These are phyloP conservation scores for Macroteleia sp. DNA, from an alignment of 2,888 invertebrate species.

Conservation along the genomic window DNA sequence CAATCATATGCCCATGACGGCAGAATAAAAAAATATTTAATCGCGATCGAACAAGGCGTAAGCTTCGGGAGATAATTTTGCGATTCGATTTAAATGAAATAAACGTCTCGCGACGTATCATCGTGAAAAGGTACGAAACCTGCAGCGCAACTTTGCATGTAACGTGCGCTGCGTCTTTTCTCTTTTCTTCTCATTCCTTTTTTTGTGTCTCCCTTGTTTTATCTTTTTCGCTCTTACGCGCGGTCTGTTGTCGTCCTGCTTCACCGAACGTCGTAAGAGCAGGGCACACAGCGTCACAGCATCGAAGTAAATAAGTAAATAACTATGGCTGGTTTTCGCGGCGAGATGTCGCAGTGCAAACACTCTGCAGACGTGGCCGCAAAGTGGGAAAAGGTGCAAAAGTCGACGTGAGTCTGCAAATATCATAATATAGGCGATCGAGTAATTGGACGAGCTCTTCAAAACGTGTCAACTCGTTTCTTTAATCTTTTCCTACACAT, in stretches of 20 bases:
- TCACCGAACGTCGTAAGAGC: constrained; percentile 44
- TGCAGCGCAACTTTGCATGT: constrained; percentile 58
- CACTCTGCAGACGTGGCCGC: constrained; percentile 60
- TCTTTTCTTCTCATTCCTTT: not conserved
- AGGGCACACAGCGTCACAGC: constrained; percentile 67
- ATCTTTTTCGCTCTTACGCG: not conserved
- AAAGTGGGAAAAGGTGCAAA: constrained; percentile 74
- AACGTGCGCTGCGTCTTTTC: constrained; percentile 29
- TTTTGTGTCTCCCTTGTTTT: constrained; percentile 7
- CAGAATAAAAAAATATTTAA: no score
- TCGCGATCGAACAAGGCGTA: not conserved
- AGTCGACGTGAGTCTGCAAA: constrained; percentile 76
- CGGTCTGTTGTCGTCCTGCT: not conserved
- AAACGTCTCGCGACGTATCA: constrained; percentile 27
- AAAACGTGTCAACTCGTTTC: constrained; percentile 30
- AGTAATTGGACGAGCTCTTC: constrained; percentile 52
- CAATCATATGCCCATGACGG: no score
- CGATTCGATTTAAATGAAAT: constrained; percentile 32
- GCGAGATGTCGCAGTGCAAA: constrained; percentile 80
- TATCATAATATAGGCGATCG: constrained; percentile 70
- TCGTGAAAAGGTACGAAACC: constrained; percentile 43
- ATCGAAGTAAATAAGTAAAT: constrained; percentile 79
- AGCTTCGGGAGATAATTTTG: constrained; percentile 21
- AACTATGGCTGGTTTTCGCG: constrained; percentile 73
- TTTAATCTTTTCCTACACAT: constrained; percentile 19